phyloP scores from a whole-genome alignment of 1,140 invertebrate species.

The Wasmannia auropunctata region DNA sequence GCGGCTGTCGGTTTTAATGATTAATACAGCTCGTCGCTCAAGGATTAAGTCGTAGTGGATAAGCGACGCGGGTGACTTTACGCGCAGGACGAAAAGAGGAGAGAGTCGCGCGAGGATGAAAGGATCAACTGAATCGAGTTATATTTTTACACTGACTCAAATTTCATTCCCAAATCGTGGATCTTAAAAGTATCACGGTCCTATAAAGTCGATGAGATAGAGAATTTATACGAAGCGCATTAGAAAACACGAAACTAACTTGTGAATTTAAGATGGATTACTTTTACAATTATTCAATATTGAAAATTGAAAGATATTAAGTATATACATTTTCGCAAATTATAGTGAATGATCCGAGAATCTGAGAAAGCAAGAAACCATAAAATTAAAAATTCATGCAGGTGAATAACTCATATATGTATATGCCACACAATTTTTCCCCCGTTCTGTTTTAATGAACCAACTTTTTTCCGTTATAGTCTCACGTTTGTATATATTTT shows the following conservation, averaged over 20 bases:
- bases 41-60: slow-evolving; percentile 42
- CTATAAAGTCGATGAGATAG: not conserved
- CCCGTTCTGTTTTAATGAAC: slow-evolving; percentile 10
- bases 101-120: slow-evolving; percentile 20
- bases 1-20: slow-evolving; percentile 57
- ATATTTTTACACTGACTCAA: slow-evolving; percentile 38
- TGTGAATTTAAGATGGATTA: not conserved
- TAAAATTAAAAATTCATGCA: not conserved
- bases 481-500: not conserved
- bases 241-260: not conserved
- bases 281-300: slow-evolving; percentile 9
- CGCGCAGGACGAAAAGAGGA: not conserved
- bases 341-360: not conserved
- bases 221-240: not conserved
- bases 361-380: not conserved
- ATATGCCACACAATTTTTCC: not conserved
- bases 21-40: slow-evolving; percentile 50
- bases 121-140: slow-evolving; percentile 51
- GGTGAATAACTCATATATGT: not conserved
- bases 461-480: not conserved
- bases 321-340: not conserved
- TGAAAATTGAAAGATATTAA: not conserved
- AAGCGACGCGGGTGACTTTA: slow-evolving; percentile 20
- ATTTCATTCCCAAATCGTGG: slow-evolving; percentile 22
- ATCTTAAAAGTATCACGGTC: not conserved